Evolutionary conservation across 2,113 vertebrate species (phyloP).

Genomic region (Protomyctophum bolini): DNA sequence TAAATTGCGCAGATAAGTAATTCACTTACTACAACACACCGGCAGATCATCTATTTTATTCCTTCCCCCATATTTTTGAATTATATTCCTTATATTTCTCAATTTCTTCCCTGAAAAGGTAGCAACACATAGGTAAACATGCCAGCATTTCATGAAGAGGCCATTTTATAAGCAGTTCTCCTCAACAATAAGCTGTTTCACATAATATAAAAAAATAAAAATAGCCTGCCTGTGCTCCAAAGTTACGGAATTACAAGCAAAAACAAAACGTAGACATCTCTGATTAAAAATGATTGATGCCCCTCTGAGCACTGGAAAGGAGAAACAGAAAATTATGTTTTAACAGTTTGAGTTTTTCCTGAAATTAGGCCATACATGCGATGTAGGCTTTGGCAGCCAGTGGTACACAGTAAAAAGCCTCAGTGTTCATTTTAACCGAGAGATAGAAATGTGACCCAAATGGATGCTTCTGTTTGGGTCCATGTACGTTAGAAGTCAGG

Average conservation of each 20-base stretch:
- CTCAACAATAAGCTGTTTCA: conserved; percentile 29
- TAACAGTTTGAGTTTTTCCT: conserved; percentile 31
- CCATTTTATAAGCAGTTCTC: neutral
- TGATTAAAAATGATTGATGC: conserved; percentile 59
- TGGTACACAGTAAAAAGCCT: no score
- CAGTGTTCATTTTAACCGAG: no score
- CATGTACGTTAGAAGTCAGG: neutral
- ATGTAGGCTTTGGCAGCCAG: conserved; percentile 43
- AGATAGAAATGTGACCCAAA: no score
- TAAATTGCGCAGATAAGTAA: no score
- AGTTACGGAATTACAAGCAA: conserved; percentile 45
- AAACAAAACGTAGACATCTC: conserved; percentile 40
- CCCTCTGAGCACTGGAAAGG: conserved; percentile 21
- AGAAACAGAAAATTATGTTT: conserved; percentile 43
- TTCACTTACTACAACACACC: no score
- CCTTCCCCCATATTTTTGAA: no score
- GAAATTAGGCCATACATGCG: conserved; percentile 28
- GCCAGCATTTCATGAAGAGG: neutral
- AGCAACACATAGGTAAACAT: neutral
- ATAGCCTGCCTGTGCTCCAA: neutral
- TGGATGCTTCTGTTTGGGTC: no score
- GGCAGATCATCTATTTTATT: no score
- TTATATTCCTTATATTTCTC: no score
- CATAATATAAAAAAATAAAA: neutral
- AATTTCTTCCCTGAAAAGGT: no score